Conservation (phyloP, 2,113 vertebrate genomes). For the Hipposideros armiger region DNA sequence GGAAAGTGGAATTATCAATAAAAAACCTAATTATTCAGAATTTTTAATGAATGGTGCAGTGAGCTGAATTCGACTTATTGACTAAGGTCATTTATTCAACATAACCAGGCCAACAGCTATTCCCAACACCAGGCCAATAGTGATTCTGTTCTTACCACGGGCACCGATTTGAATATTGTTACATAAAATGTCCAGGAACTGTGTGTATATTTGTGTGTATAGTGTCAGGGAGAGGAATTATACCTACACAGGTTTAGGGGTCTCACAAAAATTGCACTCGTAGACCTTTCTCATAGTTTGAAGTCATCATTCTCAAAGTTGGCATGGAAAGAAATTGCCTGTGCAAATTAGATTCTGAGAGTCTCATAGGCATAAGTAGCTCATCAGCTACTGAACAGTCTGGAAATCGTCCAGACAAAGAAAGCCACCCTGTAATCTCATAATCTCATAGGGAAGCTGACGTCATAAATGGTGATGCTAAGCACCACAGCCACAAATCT, state of each 20-base stretch:
- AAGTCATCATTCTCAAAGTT: conserved; percentile 46
- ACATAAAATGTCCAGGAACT: not conserved
- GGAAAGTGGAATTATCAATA: conserved; percentile 55
- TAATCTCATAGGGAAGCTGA: not conserved
- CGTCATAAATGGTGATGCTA: not conserved
- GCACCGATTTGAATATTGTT: not conserved
- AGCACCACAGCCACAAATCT: not conserved
- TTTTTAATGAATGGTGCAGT: conserved; percentile 66
- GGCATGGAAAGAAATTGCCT: conserved; percentile 64
- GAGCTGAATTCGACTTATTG: conserved; percentile 45
- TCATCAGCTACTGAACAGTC: conserved; percentile 64
- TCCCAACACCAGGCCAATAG: not conserved
- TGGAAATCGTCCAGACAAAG: conserved; percentile 70
- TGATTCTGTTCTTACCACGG: not conserved
- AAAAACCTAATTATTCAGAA: conserved; percentile 68
- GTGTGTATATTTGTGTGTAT: not conserved
- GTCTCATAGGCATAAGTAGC: conserved; percentile 66
- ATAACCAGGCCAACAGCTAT: not conserved
- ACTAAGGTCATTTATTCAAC: conserved; percentile 58
- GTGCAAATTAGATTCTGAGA: conserved; percentile 67
- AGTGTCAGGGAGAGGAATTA: not conserved
- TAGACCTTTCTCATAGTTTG: not conserved
- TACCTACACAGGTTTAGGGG: not conserved
- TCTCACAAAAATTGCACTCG: not conserved
- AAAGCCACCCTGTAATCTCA: conserved; percentile 55